Conservation (phyloP, 2,797 vertebrate genomes). For the Nyctalus aviator region DNA sequence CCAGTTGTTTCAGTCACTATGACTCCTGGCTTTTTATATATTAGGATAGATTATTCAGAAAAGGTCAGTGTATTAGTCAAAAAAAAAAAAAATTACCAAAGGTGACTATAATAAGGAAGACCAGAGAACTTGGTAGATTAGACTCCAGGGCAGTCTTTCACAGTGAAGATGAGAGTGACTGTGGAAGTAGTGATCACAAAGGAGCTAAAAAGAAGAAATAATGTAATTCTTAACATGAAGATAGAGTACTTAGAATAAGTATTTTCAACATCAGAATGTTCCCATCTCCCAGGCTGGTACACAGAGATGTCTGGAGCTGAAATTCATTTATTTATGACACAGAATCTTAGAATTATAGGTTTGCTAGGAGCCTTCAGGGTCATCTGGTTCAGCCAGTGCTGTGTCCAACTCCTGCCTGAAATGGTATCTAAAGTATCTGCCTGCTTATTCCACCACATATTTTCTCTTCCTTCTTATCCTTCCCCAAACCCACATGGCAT, state of each 20-base stretch:
- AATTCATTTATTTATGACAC: neutral
- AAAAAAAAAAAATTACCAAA: neutral
- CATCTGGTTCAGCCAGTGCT: neutral
- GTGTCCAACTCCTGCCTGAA: neutral
- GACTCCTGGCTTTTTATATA: too few relatives aligned
- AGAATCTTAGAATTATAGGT: neutral
- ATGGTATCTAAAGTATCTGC: neutral
- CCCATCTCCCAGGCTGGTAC: neutral
- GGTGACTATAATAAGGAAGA: neutral
- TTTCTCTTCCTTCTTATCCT: constrained; percentile 12
- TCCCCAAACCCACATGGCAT: neutral
- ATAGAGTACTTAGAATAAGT: neutral
- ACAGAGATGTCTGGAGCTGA: neutral
- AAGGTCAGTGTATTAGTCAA: neutral
- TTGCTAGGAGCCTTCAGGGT: neutral
- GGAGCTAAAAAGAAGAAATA: neutral
- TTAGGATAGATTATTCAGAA: neutral
- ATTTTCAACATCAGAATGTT: neutral
- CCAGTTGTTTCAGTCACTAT: too few relatives aligned
- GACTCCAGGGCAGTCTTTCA: neutral
- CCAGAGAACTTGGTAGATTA: neutral
- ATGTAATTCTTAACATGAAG: neutral
- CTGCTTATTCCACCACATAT: neutral
- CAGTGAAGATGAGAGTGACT: neutral
- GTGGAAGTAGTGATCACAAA: neutral